phyloP scores from a whole-genome alignment of 2,888 invertebrate species.

The Eugnorisma glareosa region DNA sequence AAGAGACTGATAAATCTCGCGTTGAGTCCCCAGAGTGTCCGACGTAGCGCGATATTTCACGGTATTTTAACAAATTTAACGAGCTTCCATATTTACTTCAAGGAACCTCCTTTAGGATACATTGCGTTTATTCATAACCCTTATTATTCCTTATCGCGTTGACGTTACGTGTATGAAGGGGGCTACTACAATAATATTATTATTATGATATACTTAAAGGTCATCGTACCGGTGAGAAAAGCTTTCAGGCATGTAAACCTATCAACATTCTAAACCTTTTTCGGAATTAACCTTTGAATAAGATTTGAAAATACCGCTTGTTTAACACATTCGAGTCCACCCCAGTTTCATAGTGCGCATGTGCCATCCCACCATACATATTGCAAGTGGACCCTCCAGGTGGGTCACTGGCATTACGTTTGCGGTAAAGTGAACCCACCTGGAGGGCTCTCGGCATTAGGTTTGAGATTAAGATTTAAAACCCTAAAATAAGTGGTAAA shows the following conservation, averaged over 20 bases:
- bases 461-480: too few relatives aligned
- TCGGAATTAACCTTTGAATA: not conserved
- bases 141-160: slow-evolving; percentile 63
- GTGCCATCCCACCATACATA: too few relatives aligned
- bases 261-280: not conserved
- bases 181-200: not conserved
- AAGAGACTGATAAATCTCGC: slow-evolving; percentile 71
- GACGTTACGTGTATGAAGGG: slow-evolving; percentile 24
- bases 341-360: too few relatives aligned
- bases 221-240: not conserved
- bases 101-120: slow-evolving; percentile 79
- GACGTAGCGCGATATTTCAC: slow-evolving; percentile 88
- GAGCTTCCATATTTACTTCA: slow-evolving; percentile 87
- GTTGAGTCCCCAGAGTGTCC: slow-evolving; percentile 83
- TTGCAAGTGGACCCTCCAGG: too few relatives aligned
- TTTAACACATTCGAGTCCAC: too few relatives aligned
- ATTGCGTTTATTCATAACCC: slow-evolving; percentile 78
- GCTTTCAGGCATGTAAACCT: not conserved
- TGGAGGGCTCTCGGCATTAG: too few relatives aligned
- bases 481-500: too few relatives aligned
- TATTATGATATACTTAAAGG: not conserved
- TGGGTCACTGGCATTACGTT: too few relatives aligned
- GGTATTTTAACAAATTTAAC: slow-evolving; percentile 91
- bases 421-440: too few relatives aligned
- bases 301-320: not conserved